Evolutionary conservation across 2,888 invertebrate genomes (phyloP).

Genomic region (Tenthredo scrophulariae): DNA sequence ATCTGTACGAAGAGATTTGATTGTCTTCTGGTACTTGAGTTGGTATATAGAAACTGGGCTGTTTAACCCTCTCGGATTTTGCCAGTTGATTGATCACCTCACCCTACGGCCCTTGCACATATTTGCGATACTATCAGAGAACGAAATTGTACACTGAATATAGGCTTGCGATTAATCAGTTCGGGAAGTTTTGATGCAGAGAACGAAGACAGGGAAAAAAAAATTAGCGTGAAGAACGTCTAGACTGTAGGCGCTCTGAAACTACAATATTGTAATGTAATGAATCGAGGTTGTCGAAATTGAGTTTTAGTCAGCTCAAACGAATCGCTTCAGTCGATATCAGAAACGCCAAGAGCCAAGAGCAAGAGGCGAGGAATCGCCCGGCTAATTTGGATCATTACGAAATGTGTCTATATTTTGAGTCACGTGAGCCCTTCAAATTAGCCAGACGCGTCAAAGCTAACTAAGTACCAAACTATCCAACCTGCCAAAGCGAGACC

Average conservation of each 20-base stretch:
- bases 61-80: constrained; percentile 3
- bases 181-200: background rate
- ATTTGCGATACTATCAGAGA: background rate
- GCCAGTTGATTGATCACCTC: constrained; percentile 24
- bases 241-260: background rate
- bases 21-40: constrained; percentile 7
- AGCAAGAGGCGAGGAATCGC: background rate
- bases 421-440: constrained; percentile 6
- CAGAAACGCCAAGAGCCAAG: background rate
- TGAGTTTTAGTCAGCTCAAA: background rate
- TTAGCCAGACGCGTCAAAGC: constrained; percentile 31
- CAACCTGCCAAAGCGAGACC: constrained; percentile 10
- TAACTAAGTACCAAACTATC: constrained; percentile 30
- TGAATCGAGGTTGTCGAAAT: background rate
- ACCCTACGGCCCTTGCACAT: background rate
- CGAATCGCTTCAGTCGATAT: background rate
- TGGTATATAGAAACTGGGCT: background rate
- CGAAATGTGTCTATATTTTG: background rate
- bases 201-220: background rate
- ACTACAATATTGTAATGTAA: background rate
- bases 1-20: background rate
- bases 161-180: background rate
- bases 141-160: background rate
- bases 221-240: background rate
- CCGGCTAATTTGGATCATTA: constrained; percentile 20